phyloP scores from a whole-genome alignment of 2,888 invertebrate genomes.

The Papilio gigon region DNA sequence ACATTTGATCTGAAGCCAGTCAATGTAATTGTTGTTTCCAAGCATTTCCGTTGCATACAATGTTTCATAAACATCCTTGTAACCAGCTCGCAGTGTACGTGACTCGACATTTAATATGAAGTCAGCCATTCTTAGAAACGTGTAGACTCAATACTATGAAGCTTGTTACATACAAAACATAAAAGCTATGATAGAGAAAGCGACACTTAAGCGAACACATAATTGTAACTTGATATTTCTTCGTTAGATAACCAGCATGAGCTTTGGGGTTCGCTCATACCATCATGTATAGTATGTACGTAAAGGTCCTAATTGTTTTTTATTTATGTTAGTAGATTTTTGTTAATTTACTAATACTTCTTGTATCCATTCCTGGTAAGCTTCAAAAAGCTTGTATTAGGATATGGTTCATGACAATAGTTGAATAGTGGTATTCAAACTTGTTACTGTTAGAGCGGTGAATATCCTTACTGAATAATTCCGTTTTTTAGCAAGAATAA shows the following conservation, averaged over 20 bases:
- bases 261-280: not conserved
- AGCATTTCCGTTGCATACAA: not conserved
- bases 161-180: not conserved
- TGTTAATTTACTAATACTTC: no score
- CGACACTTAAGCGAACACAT: not conserved
- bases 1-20: not conserved
- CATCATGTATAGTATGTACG: no score
- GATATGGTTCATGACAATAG: no score
- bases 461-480: no score
- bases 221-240: not conserved
- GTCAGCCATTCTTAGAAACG: not conserved
- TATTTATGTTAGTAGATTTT: no score
- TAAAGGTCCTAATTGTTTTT: no score
- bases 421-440: no score
- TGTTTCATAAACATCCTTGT: not conserved
- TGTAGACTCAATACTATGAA: not conserved
- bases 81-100: not conserved
- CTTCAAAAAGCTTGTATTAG: no score
- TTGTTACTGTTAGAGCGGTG: no score
- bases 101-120: not conserved
- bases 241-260: not conserved
- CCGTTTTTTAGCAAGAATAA: no score
- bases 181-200: not conserved
- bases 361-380: no score
- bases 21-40: not conserved